Percentiles rank a stretch among this genome's conserved stretches.
Evolutionary conservation across 2,797 vertebrate species (phyloP).

Genomic region (Rhabdomys pumilio): DNA sequence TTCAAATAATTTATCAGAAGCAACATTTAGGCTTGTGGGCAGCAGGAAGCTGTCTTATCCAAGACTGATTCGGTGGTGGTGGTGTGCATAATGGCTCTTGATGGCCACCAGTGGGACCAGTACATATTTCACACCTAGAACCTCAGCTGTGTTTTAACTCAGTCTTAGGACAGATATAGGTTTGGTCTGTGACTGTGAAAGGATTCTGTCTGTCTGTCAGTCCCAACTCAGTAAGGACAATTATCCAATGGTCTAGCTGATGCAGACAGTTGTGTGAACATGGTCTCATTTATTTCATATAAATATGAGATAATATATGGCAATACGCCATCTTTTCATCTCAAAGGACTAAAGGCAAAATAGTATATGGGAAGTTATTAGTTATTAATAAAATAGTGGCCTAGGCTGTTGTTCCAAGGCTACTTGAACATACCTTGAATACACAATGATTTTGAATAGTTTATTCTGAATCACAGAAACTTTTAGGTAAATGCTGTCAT

Average conservation of each 20-base stretch:
- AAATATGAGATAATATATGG: neutral
- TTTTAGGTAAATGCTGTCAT: neutral
- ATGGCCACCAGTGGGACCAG: neutral
- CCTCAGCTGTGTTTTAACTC: neutral
- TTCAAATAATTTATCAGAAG: neutral
- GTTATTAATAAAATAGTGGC: conserved; percentile 33
- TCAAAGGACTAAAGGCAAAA: conserved; percentile 22
- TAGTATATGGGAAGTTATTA: conserved; percentile 42
- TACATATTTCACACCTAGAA: neutral
- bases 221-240: neutral
- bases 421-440: neutral
- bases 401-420: neutral
- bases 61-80: neutral
- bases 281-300: neutral
- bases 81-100: neutral
- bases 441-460: conserved; percentile 46
- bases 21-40: neutral
- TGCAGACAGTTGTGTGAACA: neutral
- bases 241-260: neutral
- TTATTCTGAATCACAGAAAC: conserved; percentile 42
- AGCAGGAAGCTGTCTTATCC: neutral
- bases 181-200: neutral
- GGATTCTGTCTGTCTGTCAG: neutral
- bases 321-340: neutral
- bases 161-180: neutral